Percentiles rank a stretch among this genome's conserved stretches.
These are phyloP conservation scores for Loris lydekkerianus DNA, from an alignment of 2,797 vertebrate species.

Conservation along the genomic window DNA sequence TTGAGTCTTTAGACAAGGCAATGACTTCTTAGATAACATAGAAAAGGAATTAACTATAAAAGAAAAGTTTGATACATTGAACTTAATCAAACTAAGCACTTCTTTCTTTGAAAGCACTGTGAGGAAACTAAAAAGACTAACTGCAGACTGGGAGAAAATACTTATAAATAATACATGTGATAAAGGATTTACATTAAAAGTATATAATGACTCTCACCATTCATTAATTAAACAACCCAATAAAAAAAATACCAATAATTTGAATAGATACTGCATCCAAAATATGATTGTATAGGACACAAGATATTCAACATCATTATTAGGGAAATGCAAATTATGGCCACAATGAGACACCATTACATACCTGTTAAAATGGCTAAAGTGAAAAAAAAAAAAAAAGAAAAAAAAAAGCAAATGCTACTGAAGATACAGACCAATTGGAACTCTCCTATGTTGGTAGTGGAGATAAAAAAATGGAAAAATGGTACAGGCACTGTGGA, in stretches of 20 bases:
- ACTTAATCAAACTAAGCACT: slow-evolving; percentile 14
- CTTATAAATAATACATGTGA: not conserved
- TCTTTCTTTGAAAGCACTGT: slow-evolving; percentile 29
- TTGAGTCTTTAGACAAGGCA: not conserved
- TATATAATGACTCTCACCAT: not conserved
- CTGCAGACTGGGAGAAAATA: not conserved
- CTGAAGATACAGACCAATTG: not conserved
- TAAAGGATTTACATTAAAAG: not conserved
- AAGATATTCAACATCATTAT: not conserved
- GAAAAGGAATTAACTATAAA: not conserved
- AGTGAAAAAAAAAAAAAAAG: not conserved
- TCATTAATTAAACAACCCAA: not conserved
- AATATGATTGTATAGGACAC: not conserved
- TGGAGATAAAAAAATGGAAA: not conserved
- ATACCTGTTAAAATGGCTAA: not conserved
- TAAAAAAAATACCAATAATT: slow-evolving; percentile 13
- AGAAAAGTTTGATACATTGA: not conserved
- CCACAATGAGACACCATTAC: not conserved
- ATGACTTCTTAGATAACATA: not conserved
- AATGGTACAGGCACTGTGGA: not conserved
- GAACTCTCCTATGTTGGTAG: not conserved
- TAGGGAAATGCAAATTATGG: slow-evolving; percentile 18
- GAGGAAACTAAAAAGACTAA: slow-evolving; percentile 29
- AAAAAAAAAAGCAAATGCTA: not conserved
- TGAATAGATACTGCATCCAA: not conserved